Evolutionary conservation across 1,140 invertebrate species (phyloP), one percentile per base, ranked within the genome.

Genomic region (Drosophila nannoptera): DNA sequence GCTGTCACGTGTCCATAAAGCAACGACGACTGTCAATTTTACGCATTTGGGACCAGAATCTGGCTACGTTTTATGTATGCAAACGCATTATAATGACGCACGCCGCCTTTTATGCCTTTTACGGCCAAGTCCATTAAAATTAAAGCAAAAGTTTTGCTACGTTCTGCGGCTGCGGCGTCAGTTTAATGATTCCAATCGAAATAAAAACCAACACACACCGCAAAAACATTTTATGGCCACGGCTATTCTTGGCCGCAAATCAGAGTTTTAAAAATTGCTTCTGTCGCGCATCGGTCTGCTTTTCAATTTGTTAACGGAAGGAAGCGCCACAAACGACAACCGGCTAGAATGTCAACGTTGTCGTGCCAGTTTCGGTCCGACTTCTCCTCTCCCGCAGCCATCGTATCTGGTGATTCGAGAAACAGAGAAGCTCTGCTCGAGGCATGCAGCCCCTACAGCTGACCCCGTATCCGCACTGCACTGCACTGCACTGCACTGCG

Each of bases 1-100:
- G 22, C 22, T 84, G 80, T 84, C 80, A 84, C 80, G 80, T 84
- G 81, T 83, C 80, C 71, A 83, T 84, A 83, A 84, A 80, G 69
- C 60, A 35, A 40, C 69, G 32, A 32, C 68, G 53, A 67, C 69
- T 67, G 67, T 50, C 55, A 68, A 46, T 81, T 78, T 67, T 63
- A 73, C 65, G 70, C 66, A 48, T 46, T 43, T 61, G 40, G 45
- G 32, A 49, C 67, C 61, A 53, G 80, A 74, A 77, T 77, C 81
- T 75, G 75, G 81, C 80, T 75, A 75, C 66, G 50, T 77, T 84
- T 84, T 80, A 71, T 77, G 81, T 84, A 86, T 86, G 81, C 77
- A 75, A 77, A 81, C 73, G 82, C 80, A 84, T 81, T 86, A 81
- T 78, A 84, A 86, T 84, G 81, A 84, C 70, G 73, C 73, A 52